These are phyloP conservation scores for Strigamia transsilvanica DNA, from an alignment of 2,888 invertebrate genomes.

Conservation along the genomic window DNA sequence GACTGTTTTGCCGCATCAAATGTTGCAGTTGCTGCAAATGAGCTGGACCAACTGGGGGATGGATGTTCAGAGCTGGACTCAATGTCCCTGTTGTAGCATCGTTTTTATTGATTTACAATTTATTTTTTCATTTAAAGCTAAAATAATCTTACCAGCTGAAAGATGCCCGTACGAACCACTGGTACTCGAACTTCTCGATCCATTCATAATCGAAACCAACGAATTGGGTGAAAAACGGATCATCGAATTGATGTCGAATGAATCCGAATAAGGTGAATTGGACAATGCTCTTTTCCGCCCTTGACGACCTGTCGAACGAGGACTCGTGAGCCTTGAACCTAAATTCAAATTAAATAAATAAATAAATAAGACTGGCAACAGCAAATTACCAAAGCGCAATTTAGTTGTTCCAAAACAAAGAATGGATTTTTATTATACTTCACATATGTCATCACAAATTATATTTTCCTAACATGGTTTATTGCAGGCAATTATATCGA, in stretches of 20 bases:
- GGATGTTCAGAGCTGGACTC: conserved; percentile 79
- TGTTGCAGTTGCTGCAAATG: conserved; percentile 81
- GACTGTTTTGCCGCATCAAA: conserved; percentile 71
- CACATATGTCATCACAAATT: conserved; percentile 12
- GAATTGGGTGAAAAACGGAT: conserved; percentile 95
- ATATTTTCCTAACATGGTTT: neutral
- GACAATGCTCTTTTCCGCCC: conserved; percentile 91
- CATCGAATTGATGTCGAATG: conserved; percentile 93
- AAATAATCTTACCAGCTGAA: conserved; percentile 78
- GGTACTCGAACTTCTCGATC: conserved; percentile 85
- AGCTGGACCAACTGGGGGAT: conserved; percentile 63
- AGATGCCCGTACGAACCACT: conserved; percentile 97
- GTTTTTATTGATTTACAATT: neutral
- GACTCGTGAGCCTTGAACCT: conserved; percentile 76
- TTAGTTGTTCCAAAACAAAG: neutral
- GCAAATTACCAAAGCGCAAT: neutral
- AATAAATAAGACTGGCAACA: conserved; percentile 34
- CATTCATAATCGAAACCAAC: conserved; percentile 80
- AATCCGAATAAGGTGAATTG: conserved; percentile 90
- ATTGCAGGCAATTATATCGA: neutral
- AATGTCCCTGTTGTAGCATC: conserved; percentile 71
- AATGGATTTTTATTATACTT: neutral
- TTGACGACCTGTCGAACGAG: conserved; percentile 71
- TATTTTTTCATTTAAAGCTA: neutral
- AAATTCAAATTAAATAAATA: neutral